phyloP scores from a whole-genome alignment of 2,113 vertebrate species.

The Gasterosteus nipponicus region DNA sequence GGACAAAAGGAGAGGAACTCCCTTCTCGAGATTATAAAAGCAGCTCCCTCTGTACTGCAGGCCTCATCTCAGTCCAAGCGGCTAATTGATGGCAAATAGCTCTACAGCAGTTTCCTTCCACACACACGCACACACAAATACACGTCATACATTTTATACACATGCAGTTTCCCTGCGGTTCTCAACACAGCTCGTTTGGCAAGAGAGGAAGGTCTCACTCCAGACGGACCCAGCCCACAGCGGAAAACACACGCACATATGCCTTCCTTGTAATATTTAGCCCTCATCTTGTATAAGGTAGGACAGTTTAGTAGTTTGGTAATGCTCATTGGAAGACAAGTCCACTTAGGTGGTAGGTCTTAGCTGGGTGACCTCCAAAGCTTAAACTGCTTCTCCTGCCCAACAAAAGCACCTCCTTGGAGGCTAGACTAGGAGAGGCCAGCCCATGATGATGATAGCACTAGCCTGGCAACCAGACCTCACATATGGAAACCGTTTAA shows the following conservation, averaged over 20 bases:
- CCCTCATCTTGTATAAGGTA: slow-evolving; percentile 49
- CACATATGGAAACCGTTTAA: slow-evolving; percentile 84
- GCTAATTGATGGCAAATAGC: slow-evolving; percentile 83
- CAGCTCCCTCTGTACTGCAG: slow-evolving; percentile 59
- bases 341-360: slow-evolving; percentile 58
- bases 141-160: slow-evolving; percentile 74
- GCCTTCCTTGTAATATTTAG: slow-evolving; percentile 61
- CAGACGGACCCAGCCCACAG: slow-evolving; percentile 76
- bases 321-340: slow-evolving; percentile 53
- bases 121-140: slow-evolving; percentile 57
- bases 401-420: slow-evolving; percentile 36
- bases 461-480: slow-evolving; percentile 75
- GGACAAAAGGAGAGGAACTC: slow-evolving; percentile 59
- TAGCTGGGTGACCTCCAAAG: slow-evolving; percentile 56
- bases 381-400: slow-evolving; percentile 48
- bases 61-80: slow-evolving; percentile 69
- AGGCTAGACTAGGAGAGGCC: slow-evolving; percentile 41
- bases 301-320: slow-evolving; percentile 65
- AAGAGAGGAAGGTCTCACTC: slow-evolving; percentile 77
- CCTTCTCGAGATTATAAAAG: slow-evolving; percentile 60
- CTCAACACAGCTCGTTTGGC: slow-evolving; percentile 80
- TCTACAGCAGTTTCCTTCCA: slow-evolving; percentile 67
- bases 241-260: slow-evolving; percentile 64
- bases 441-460: slow-evolving; percentile 72
- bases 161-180: slow-evolving; percentile 82